Conservation (phyloP, 2,888 invertebrate species). For the Calameuta idolon region DNA sequence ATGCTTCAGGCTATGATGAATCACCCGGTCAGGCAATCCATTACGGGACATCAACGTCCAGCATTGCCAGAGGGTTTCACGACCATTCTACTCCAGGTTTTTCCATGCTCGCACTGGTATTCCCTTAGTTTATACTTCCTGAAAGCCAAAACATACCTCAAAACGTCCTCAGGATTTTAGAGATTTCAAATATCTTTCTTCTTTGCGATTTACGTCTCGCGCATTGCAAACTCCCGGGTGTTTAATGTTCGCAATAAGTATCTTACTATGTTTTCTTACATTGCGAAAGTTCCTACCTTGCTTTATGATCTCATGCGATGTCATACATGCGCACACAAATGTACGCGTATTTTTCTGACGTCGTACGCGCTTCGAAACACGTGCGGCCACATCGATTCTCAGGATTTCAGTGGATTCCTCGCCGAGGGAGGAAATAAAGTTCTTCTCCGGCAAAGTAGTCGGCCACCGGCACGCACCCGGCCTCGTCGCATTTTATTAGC, state of each 20-base stretch:
- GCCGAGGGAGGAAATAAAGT: background rate
- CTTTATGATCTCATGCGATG: background rate
- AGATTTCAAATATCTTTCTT: background rate
- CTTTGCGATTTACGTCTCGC: background rate
- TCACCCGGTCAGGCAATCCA: conserved; percentile 22
- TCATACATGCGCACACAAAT: background rate
- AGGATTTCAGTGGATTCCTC: background rate
- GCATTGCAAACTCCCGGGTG: background rate
- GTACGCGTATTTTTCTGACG: background rate
- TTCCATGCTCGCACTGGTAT: background rate
- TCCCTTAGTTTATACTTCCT: background rate
- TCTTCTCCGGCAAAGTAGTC: background rate
- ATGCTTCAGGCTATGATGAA: conserved; percentile 23
- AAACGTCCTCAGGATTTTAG: background rate
- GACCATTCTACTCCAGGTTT: background rate
- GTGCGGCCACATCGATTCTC: background rate
- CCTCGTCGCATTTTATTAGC: conserved; percentile 14
- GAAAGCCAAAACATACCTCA: background rate
- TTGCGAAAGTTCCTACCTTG: background rate
- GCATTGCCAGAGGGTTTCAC: conserved; percentile 10
- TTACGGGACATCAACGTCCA: conserved; percentile 20
- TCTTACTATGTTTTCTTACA: background rate
- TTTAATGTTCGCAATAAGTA: background rate
- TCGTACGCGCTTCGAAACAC: background rate
- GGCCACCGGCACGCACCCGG: background rate